phyloP scores from a whole-genome alignment of 2,113 vertebrate genomes.

The Chamaetylas fuelleborni region DNA sequence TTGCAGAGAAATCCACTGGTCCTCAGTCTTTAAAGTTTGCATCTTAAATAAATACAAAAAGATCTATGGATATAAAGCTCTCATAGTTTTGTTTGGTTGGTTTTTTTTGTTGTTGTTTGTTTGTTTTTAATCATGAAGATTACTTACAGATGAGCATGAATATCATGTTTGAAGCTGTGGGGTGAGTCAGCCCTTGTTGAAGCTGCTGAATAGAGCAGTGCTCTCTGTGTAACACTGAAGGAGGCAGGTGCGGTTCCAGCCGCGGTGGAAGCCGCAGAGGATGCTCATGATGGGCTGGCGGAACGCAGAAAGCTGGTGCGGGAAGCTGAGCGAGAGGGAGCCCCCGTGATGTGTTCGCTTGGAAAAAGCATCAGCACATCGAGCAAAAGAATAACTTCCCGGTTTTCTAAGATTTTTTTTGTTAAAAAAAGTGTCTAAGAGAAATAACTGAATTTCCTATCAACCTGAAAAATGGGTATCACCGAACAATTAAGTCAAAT shows the following conservation, averaged over 20 bases:
- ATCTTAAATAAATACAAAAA: not conserved
- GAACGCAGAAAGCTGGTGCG: not conserved
- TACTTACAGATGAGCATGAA: not conserved
- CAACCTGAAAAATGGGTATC: not conserved
- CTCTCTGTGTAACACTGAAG: fast-evolving
- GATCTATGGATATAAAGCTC: not conserved
- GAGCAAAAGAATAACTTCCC: not conserved
- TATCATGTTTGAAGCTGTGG: not conserved
- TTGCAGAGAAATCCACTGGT: not conserved
- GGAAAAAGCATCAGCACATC: not conserved
- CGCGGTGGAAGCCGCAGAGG: not conserved
- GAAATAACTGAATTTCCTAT: not conserved
- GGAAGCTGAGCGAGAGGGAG: not conserved
- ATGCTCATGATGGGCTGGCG: not conserved
- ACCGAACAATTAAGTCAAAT: not conserved
- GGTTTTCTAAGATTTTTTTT: not conserved
- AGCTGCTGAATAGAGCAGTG: not conserved
- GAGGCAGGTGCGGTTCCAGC: not conserved
- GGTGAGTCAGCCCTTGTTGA: not conserved
- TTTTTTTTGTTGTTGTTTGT: not conserved
- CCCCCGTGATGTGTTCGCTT: fast-evolving
- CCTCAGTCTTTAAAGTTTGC: not conserved
- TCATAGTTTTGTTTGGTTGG: too few species aligned
- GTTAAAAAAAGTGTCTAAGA: not conserved
- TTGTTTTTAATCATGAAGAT: not conserved